These are phyloP conservation scores for Planiliza haematocheilus DNA, from an alignment of 2,113 vertebrate genomes.

Conservation along the genomic window DNA sequence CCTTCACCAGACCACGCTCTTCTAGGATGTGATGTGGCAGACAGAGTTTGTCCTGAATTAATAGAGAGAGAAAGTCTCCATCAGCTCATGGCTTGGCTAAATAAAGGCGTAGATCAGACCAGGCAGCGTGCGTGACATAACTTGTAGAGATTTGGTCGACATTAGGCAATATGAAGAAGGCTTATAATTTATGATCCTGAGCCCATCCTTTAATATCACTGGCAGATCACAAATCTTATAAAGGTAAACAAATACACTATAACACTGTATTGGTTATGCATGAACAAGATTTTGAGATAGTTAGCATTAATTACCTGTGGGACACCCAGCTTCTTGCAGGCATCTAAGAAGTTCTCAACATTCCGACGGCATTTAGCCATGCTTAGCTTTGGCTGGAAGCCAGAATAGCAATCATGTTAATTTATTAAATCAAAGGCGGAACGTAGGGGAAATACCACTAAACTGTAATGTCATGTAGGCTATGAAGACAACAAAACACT, in stretches of 20 bases:
- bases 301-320: constrained; percentile 86
- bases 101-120: neutral
- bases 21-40: constrained; percentile 98
- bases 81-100: neutral
- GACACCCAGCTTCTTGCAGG: constrained; percentile 97
- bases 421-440: neutral
- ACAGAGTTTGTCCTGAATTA: constrained; percentile 92
- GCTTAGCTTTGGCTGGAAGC: constrained; percentile 95
- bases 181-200: neutral
- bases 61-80: constrained; percentile 3
- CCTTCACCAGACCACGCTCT: constrained; percentile 95
- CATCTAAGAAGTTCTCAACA: constrained; percentile 98
- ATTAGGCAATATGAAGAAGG: neutral
- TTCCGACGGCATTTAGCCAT: constrained; percentile 99
- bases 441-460: neutral
- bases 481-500: too few relatives aligned
- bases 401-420: constrained; percentile 32
- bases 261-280: too few relatives aligned
- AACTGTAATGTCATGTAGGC: neutral
- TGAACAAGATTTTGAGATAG: neutral
- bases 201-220: neutral
- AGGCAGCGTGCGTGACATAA: constrained; percentile 9
- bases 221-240: neutral
- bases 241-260: neutral
- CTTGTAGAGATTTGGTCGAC: neutral